A percentile compares a stretch with the other conserved stretches of the same genome.
Conservation (phyloP, 2,797 vertebrate species). For the Falco cherrug region DNA sequence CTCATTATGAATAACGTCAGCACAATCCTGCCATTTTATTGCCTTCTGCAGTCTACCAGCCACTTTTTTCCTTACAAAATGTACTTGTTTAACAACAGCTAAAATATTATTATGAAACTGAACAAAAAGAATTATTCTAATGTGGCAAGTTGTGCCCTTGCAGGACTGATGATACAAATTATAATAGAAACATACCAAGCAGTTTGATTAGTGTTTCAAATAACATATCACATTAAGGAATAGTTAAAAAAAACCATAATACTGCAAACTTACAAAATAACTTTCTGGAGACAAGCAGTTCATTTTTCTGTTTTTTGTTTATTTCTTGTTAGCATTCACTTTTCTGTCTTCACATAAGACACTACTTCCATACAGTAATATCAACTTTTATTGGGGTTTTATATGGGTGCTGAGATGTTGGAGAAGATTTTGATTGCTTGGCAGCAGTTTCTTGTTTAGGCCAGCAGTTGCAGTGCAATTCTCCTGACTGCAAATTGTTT, state of each 20-base stretch:
- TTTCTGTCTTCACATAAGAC: background rate
- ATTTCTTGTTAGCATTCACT: background rate
- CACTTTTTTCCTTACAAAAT: background rate
- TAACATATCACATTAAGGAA: background rate
- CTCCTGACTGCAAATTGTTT: background rate
- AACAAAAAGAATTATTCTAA: background rate
- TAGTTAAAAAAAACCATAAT: background rate
- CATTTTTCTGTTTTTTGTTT: background rate
- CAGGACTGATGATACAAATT: background rate
- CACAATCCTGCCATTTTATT: background rate
- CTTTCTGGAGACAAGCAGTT: background rate
- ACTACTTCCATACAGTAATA: background rate
- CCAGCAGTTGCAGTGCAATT: background rate
- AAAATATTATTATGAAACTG: background rate
- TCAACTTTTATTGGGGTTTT: background rate
- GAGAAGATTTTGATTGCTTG: background rate
- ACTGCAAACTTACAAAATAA: background rate
- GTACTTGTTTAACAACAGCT: background rate
- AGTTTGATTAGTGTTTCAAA: background rate
- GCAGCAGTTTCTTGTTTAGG: background rate
- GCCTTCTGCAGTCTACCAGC: background rate
- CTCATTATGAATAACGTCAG: background rate
- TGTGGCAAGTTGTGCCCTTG: background rate
- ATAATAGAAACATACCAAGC: background rate
- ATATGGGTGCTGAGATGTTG: background rate